Conservation (phyloP, 2,113 vertebrate species). For the Callocephalon fimbriatum region DNA sequence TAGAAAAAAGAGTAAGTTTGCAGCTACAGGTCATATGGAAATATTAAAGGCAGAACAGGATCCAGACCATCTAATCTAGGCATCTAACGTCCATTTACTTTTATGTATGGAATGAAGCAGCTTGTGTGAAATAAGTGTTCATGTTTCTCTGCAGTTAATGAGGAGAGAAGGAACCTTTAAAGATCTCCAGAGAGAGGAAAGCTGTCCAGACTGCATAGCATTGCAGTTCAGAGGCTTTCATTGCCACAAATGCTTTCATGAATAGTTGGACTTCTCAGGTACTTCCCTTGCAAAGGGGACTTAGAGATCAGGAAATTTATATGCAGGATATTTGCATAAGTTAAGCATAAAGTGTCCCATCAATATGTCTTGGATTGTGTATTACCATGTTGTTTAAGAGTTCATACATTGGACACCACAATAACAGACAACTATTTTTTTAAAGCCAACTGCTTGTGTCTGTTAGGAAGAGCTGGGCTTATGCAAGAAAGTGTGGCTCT, state of each 20-base stretch:
- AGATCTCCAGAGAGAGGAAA: not conserved
- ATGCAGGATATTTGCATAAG: not conserved
- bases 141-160: not conserved
- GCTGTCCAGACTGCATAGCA: not conserved
- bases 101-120: not conserved
- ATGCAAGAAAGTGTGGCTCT: not conserved
- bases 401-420: rapidly evolving
- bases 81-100: not conserved
- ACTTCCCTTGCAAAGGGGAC: rapidly evolving
- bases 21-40: not conserved
- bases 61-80: not conserved
- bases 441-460: rapidly evolving
- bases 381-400: not conserved
- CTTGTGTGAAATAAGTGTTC: not conserved
- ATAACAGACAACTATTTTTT: not conserved
- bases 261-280: not conserved
- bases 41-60: not conserved
- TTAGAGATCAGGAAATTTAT: not conserved
- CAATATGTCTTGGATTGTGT: not conserved
- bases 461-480: not conserved
- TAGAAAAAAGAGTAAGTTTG: not conserved
- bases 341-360: not conserved
- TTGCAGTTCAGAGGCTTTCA: not conserved
- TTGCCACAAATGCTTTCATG: rapidly evolving
- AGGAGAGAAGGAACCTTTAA: not conserved